Conservation (phyloP, 2,113 vertebrate species). For the Tamias sibiricus region DNA sequence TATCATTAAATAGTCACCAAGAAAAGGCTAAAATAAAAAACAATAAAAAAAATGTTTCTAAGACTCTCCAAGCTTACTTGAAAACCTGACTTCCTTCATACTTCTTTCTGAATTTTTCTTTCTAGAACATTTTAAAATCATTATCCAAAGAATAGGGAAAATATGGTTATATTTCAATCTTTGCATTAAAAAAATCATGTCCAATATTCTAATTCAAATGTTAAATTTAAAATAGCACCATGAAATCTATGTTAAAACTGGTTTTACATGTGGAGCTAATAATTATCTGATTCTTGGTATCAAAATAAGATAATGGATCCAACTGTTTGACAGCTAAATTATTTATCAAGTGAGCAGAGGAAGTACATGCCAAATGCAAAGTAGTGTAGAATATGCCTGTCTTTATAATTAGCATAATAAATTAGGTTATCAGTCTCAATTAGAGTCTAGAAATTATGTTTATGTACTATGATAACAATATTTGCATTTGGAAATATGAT, state of each 20-base stretch:
- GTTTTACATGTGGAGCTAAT: not conserved
- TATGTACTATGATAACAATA: not conserved
- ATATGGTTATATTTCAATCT: not conserved
- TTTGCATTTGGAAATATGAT: not conserved
- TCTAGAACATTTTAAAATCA: not conserved
- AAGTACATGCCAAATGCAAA: not conserved
- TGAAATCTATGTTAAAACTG: not conserved
- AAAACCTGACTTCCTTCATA: not conserved
- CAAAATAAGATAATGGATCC: not conserved
- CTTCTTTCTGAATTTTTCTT: slow-evolving; percentile 34
- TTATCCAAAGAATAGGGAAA: not conserved
- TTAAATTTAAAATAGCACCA: slow-evolving; percentile 4
- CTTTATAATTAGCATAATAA: not conserved
- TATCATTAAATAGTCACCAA: not conserved
- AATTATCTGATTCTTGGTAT: slow-evolving; percentile 2
- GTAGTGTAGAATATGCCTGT: not conserved
- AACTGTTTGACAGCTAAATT: not conserved
- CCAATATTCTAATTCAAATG: not conserved
- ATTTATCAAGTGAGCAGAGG: not conserved
- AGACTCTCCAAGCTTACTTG: not conserved
- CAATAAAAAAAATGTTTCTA: not conserved
- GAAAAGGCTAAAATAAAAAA: not conserved
- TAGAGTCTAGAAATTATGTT: not conserved
- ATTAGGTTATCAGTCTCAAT: slow-evolving; percentile 13
- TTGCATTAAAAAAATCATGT: not conserved